A percentile compares a stretch with the other conserved stretches of the same genome.
Conservation (phyloP, 2,113 vertebrate genomes). For the Corythornis madagascariensis region DNA sequence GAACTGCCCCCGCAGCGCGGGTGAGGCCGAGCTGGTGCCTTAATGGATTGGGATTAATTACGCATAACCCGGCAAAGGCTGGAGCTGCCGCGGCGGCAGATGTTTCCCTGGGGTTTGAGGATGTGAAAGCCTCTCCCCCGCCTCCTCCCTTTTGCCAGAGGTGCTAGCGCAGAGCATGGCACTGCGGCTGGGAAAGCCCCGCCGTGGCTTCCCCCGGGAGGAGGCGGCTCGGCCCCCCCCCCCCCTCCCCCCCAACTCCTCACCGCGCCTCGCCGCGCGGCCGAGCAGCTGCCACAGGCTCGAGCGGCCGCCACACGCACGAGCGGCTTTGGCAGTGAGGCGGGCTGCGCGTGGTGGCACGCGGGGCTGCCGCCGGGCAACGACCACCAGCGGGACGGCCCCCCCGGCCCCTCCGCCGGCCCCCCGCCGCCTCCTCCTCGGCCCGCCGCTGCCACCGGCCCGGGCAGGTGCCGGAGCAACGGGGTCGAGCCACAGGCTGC, state of each 20-base stretch:
- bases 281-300: too few relatives aligned
- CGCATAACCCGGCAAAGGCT: rapidly evolving
- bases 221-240: not conserved
- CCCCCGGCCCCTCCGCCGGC: too few relatives aligned
- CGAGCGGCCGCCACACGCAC: too few relatives aligned
- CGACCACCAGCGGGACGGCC: too few relatives aligned
- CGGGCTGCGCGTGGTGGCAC: too few relatives aligned
- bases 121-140: not conserved
- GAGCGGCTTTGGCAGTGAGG: too few relatives aligned
- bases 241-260: too few relatives aligned
- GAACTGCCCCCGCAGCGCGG: not conserved
- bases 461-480: too few relatives aligned
- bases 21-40: not conserved
- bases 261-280: too few relatives aligned
- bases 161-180: not conserved
- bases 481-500: too few relatives aligned
- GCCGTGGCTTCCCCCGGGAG: not conserved
- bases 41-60: not conserved
- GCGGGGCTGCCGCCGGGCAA: too few relatives aligned
- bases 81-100: not conserved
- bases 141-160: not conserved
- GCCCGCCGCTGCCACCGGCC: not conserved
- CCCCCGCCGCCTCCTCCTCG: too few relatives aligned
- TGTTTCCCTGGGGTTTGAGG: constrained; percentile 3
- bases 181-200: not conserved